Conservation (phyloP, 2,888 invertebrate genomes). For the Rhyacophila evoluta region DNA sequence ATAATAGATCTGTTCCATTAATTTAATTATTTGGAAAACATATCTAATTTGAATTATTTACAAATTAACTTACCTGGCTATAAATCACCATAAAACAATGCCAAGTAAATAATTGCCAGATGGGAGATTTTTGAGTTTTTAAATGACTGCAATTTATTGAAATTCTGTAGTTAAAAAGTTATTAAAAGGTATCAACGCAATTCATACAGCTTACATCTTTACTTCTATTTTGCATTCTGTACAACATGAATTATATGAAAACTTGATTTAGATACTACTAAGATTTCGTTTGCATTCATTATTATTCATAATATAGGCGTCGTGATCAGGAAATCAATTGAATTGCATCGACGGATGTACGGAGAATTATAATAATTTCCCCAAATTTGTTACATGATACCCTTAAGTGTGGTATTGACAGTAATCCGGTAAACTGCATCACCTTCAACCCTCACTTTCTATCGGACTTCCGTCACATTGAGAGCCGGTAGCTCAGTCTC, state of each 20-base stretch:
- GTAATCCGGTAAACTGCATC: conserved; percentile 42
- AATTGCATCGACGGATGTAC: not conserved
- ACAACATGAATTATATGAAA: not conserved
- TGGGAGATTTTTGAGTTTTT: too few relatives aligned
- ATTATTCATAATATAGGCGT: not conserved
- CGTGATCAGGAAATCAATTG: not conserved
- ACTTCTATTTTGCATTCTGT: too few relatives aligned
- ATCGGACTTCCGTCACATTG: conserved; percentile 37
- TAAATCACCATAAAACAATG: too few relatives aligned
- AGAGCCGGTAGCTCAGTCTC: not conserved
- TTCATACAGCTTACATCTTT: not conserved
- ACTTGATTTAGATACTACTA: not conserved
- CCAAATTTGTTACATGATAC: not conserved
- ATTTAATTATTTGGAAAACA: too few relatives aligned
- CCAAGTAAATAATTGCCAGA: too few relatives aligned
- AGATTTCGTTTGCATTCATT: not conserved
- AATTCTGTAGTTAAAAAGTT: too few relatives aligned
- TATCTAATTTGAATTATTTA: too few relatives aligned
- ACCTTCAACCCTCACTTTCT: conserved; percentile 39
- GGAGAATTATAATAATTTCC: not conserved
- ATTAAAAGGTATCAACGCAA: not conserved
- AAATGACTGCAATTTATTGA: too few relatives aligned
- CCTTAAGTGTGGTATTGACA: conserved; percentile 23
- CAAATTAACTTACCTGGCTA: too few relatives aligned
- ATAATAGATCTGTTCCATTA: too few relatives aligned